Evolutionary conservation across 2,888 invertebrate species (phyloP).

Genomic region (Nephrotoma guestfalica): DNA sequence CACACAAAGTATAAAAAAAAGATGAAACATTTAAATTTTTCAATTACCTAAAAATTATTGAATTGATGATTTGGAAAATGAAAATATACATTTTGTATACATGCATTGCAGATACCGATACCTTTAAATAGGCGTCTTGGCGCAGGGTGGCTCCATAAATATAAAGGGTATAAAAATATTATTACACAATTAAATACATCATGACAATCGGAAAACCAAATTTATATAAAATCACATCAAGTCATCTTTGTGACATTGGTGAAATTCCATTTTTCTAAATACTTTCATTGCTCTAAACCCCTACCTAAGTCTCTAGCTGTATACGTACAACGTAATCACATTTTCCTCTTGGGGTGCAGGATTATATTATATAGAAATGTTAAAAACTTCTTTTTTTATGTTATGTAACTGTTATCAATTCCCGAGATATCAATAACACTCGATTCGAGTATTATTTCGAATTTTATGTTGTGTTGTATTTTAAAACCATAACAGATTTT

Average conservation of each 20-base stretch:
- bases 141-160: background rate
- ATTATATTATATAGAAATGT: background rate
- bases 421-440: conserved; percentile 4
- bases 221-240: background rate
- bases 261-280: background rate
- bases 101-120: background rate
- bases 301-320: background rate
- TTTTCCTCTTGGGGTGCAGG: background rate
- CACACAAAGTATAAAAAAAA: background rate
- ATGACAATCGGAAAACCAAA: background rate
- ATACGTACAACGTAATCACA: background rate
- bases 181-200: background rate
- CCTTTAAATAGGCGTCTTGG: background rate
- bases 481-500: conserved; percentile 3
- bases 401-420: background rate
- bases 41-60: background rate
- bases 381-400: background rate
- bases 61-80: background rate
- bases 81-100: background rate
- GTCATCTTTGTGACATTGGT: background rate
- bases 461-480: background rate
- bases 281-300: background rate
- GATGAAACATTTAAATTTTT: background rate
- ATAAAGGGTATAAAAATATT: background rate
- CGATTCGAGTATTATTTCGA: background rate